Evolutionary conservation across 2,888 invertebrate species (phyloP).

Genomic region (Dryadula phaetusa): DNA sequence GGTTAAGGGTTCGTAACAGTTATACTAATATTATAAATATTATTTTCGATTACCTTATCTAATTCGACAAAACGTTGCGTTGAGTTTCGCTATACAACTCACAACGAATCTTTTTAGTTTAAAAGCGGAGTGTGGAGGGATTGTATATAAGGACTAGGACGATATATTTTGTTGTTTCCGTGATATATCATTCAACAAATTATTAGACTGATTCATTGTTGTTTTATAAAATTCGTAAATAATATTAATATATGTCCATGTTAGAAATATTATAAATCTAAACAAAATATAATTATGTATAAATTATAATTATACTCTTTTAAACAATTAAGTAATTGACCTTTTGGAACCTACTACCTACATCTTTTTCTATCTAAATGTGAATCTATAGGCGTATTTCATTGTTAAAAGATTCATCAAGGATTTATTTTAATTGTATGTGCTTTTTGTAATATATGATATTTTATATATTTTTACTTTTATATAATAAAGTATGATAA

Average conservation of each 20-base stretch:
- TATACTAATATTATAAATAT: too few relatives aligned
- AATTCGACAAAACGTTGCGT: too few relatives aligned
- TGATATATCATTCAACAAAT: not conserved
- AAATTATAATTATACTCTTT: not conserved
- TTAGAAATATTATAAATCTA: not conserved
- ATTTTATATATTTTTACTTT: too few relatives aligned
- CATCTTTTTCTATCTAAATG: conserved; percentile 1
- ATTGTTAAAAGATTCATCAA: not conserved
- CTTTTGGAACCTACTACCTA: conserved; percentile 13
- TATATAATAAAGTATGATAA: not conserved
- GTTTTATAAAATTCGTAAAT: not conserved
- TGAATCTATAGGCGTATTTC: conserved; percentile 2
- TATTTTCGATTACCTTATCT: too few relatives aligned
- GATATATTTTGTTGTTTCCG: not conserved
- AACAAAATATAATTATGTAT: not conserved
- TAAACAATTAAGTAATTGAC: conserved; percentile 7
- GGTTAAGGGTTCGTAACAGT: not conserved
- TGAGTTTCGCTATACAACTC: too few relatives aligned
- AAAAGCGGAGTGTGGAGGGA: not conserved
- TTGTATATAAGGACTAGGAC: not conserved
- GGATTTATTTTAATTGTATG: not conserved
- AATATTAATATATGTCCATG: not conserved
- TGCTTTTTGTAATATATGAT: not conserved
- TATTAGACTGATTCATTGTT: not conserved
- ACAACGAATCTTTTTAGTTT: too few relatives aligned